Evolutionary conservation across 2,888 invertebrate genomes (phyloP), one percentile per base, ranked within the genome.

Genomic region (Acleris holmiana): DNA sequence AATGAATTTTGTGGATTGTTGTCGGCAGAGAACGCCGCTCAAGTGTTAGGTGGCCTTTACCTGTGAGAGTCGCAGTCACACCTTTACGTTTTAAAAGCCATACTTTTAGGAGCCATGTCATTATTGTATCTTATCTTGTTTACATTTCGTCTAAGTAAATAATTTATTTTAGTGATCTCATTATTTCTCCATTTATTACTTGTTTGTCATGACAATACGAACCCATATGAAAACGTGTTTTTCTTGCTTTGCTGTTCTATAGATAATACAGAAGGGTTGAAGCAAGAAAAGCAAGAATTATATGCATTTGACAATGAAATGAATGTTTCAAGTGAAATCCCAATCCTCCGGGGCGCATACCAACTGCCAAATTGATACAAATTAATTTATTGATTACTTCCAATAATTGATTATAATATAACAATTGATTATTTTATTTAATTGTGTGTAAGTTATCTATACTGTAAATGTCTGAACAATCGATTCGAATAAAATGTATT

Each of bases 111-210:
- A 76, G 76, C 75, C 75, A 76, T 74, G 68, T 71, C n/a, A n/a
- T n/a, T n/a, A n/a, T n/a, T n/a, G n/a, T n/a, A n/a, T n/a, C n/a
- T n/a, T n/a, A 72, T 73, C 86, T 89, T 89, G 89, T 89, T 89
- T 89, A 89, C 89, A 89, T 89, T 91, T 88, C 64, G 86, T 90
- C 88, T 80, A 72, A 72, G 61, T 48, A 57, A 77, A 73, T 83
- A 79, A 77, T 85, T 85, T 61, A 61, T 65, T 65, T 64, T 83
- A 85, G 87, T 85, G 87, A 90, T 90, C 89, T 90, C 90, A 85
- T 85, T 76, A 85, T 81, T 79, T 84, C 77, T 83, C 80, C 82
- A 83, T 87, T 80, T 79, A 75, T 83, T 83, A 80, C 79, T 79
- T 81, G 76, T 79, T 75, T 76, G 76, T 76, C 73, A 73, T 77